Base-by-base conservation (phyloP, 2,113 vertebrate species). In the Blennius ocellaris region DNA sequence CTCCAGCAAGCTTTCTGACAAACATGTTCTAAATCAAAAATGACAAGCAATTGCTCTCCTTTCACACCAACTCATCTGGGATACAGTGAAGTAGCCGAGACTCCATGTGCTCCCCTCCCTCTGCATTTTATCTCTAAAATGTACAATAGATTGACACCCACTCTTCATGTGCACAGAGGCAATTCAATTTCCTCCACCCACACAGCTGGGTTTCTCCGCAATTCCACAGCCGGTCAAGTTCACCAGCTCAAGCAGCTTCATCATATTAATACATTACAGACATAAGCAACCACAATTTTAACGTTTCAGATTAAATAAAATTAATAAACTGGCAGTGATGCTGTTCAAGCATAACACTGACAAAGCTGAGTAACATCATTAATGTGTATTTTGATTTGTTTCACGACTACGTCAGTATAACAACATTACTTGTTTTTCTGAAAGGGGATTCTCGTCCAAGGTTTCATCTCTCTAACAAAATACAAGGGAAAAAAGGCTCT, bases 61-160 rank as follows among this genome's bases (percentile, higher is more conserved):
- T 72, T 73, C 66, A 76, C 63, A 74, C 51, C 63, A 82, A 76
- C 72, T 89, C 85, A 72, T 84, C 76, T 67, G 69, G 58, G 67
- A 80, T 62, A 86, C 66, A 78, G 78, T 9, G 58, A 85, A 67
- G 81, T 49, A 78, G 65, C 72, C 15, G 17, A 82, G 65, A 77
- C 72, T 80, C 78, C 69, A 62, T 64, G 80, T 60, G 41, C 69
- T 82, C 68, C 56, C 60, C 80, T 75, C 82, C 75, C 64, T 73
- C 66, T 48, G 79, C 84, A 87, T 82, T 84, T 89, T 74, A 73
- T 84, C 86, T 88, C 84, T 82, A 76, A 88, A 89, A 87, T 84
- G 79, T 85, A 89, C 82, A 90, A 89, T 81, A 85, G 86, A 91
- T 89, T 82, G 73, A 87, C 89, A 87, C 87, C 89, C 89, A 90